phyloP scores from a whole-genome alignment of 1,140 invertebrate genomes.

The Triops cancriformis region DNA sequence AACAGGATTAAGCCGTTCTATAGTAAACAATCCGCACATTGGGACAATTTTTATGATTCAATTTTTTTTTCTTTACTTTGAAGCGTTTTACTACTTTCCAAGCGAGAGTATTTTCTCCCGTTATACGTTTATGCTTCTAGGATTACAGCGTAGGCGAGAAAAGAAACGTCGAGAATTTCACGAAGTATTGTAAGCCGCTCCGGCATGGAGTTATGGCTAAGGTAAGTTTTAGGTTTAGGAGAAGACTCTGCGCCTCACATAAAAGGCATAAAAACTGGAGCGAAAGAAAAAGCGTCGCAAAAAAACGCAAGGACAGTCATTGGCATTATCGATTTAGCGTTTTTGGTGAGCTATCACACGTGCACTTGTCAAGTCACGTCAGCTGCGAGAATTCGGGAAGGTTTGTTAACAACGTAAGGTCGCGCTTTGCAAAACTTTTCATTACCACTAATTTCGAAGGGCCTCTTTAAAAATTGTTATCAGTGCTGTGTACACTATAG shows the following conservation, averaged over 20 bases:
- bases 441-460: background rate
- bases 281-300: background rate
- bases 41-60: no score
- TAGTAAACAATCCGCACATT: no score
- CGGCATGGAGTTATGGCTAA: background rate
- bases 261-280: background rate
- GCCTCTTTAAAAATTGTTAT: no score
- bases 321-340: constrained; percentile 5
- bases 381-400: background rate
- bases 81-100: no score
- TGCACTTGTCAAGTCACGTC: constrained; percentile 1
- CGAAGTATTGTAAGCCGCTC: background rate
- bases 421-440: background rate
- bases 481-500: no score
- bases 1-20: no score
- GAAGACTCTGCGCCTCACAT: background rate
- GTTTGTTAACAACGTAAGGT: background rate
- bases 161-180: background rate
- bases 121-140: no score
- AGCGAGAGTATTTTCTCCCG: no score
- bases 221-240: background rate
- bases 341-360: background rate
- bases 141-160: background rate
- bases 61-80: no score
- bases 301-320: background rate